Evolutionary conservation across 2,888 invertebrate genomes (phyloP).

Genomic region (Philhelius pedissequus): DNA sequence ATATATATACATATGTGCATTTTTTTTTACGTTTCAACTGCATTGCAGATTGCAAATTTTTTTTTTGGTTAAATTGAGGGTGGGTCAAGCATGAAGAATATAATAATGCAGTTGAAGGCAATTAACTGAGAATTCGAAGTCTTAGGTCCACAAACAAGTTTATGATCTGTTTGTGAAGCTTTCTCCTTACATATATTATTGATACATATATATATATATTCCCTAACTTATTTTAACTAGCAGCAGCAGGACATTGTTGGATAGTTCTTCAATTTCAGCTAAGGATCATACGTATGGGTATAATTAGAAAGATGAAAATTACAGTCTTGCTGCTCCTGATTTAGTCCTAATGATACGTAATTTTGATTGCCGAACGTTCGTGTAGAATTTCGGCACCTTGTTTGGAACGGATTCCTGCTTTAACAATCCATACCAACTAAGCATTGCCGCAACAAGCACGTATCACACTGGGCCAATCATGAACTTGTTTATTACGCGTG

Average conservation of each 20-base stretch:
- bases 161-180: conserved; percentile 49
- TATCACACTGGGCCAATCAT: conserved; percentile 21
- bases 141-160: conserved; percentile 34
- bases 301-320: conserved; percentile 71
- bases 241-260: neutral
- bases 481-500: conserved; percentile 47
- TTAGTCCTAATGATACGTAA: conserved; percentile 76
- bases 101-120: conserved; percentile 47
- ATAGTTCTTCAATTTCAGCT: conserved; percentile 9
- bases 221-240: neutral
- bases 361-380: conserved; percentile 73
- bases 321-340: conserved; percentile 73
- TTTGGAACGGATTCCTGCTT: conserved; percentile 38
- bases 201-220: neutral
- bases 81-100: conserved; percentile 50
- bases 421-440: neutral
- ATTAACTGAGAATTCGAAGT: conserved; percentile 35
- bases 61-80: conserved; percentile 38
- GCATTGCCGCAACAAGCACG: conserved; percentile 12
- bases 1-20: conserved; percentile 32
- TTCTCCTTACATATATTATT: conserved; percentile 40
- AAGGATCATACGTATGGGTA: conserved; percentile 35
- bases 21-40: neutral
- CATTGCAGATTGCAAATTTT: conserved; percentile 1
- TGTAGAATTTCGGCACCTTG: conserved; percentile 67